phyloP scores from a whole-genome alignment of 2,113 vertebrate species.

The Eudyptes chrysolophus region DNA sequence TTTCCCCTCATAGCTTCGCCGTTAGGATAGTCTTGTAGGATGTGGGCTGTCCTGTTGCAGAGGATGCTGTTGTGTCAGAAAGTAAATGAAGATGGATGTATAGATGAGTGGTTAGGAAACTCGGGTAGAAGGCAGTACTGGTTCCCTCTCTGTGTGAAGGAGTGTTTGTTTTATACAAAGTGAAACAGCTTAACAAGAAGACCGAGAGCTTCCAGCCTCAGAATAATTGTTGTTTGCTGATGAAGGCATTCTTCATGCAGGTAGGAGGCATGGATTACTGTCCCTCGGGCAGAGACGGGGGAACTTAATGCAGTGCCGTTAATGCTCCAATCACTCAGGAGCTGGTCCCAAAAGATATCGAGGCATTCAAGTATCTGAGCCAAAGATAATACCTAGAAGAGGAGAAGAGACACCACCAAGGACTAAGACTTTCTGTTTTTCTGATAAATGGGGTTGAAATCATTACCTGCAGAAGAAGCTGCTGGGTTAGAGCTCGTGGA shows the following conservation, averaged over 20 bases:
- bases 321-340: not conserved
- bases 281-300: not conserved
- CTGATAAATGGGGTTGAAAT: not conserved
- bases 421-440: not conserved
- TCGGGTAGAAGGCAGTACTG: not conserved
- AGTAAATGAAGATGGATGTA: not conserved
- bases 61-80: not conserved
- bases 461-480: not conserved
- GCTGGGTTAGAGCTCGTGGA: not conserved
- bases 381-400: not conserved
- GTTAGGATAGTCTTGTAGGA: not conserved
- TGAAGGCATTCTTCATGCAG: not conserved
- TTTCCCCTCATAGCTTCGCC: not conserved
- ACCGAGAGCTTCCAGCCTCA: not conserved
- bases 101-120: not conserved
- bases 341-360: not conserved
- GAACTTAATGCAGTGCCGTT: not conserved
- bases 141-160: not conserved
- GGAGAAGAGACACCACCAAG: not conserved
- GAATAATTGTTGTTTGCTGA: not conserved
- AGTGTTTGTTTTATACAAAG: not conserved
- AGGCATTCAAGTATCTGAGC: not conserved
- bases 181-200: conserved; percentile 28
- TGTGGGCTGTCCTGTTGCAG: not conserved
- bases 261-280: not conserved